Evolutionary conservation across 2,797 vertebrate species (phyloP).

Genomic region (Leptoclinus maculatus): DNA sequence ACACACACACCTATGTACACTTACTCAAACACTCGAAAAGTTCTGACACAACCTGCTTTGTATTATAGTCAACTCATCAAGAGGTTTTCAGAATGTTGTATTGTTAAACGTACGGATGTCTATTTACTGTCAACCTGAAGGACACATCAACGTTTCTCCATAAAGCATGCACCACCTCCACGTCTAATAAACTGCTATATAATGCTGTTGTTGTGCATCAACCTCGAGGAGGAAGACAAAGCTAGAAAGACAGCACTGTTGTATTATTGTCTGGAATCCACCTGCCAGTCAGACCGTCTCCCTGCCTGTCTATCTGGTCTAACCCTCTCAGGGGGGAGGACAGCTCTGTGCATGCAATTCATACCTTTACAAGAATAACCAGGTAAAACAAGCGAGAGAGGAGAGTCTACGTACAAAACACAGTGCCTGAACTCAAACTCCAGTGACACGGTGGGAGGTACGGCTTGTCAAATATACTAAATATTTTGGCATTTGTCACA

Average conservation of each 20-base stretch:
- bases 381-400: constrained; percentile 42
- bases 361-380: constrained; percentile 51
- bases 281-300: constrained; percentile 68
- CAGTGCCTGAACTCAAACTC: constrained; percentile 25
- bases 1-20: neutral
- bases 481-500: constrained; percentile 8
- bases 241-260: constrained; percentile 48
- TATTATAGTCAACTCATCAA: neutral
- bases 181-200: constrained; percentile 18
- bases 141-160: neutral
- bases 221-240: constrained; percentile 52
- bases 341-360: constrained; percentile 40
- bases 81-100: neutral
- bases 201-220: constrained; percentile 24
- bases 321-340: constrained; percentile 41
- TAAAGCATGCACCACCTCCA: constrained; percentile 1
- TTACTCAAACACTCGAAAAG: neutral
- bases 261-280: constrained; percentile 72
- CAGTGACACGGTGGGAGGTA: neutral
- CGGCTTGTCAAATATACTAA: neutral
- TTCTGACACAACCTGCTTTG: neutral
- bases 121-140: neutral
- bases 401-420: constrained; percentile 14
- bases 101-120: neutral
- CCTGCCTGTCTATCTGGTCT: constrained; percentile 65